These are phyloP conservation scores for Liparis tanakae DNA, from an alignment of 2,797 vertebrate genomes.

Conservation along the genomic window DNA sequence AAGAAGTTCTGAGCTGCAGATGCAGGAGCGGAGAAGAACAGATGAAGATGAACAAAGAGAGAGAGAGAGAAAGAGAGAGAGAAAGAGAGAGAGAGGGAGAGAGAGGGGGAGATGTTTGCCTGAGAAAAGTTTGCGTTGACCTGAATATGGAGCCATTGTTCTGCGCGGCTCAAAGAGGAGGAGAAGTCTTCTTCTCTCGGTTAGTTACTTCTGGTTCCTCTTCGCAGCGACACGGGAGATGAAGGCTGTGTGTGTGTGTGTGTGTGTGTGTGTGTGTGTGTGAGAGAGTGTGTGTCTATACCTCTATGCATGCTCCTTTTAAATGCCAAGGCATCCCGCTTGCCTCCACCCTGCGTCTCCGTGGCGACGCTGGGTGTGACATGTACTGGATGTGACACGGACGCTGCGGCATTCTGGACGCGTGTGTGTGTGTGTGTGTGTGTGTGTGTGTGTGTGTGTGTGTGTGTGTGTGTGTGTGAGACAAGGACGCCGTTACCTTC, in stretches of 20 bases:
- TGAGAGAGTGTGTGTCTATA: conserved; percentile 32
- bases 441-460: conserved; percentile 28
- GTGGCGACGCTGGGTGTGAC: conserved; percentile 70
- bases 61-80: conserved; percentile 53
- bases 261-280: conserved; percentile 26
- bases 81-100: conserved; percentile 21
- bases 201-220: conserved; percentile 49
- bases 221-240: conserved; percentile 37
- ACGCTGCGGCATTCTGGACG: conserved; percentile 73
- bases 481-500: conserved; percentile 83
- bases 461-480: conserved; percentile 35
- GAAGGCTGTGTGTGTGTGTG: conserved; percentile 40
- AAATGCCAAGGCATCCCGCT: conserved; percentile 69
- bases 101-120: conserved; percentile 57
- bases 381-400: conserved; percentile 79
- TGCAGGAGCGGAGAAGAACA: conserved; percentile 49
- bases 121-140: conserved; percentile 77
- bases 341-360: conserved; percentile 66
- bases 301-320: conserved; percentile 43
- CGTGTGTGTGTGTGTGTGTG: conserved; percentile 44
- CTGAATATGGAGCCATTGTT: conserved; percentile 70
- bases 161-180: conserved; percentile 59
- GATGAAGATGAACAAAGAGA: conserved; percentile 53
- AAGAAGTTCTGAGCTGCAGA: conserved; percentile 56
- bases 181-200: conserved; percentile 40